Conservation (phyloP, 2,888 invertebrate genomes). For the Melikaiella ostensackeni region DNA sequence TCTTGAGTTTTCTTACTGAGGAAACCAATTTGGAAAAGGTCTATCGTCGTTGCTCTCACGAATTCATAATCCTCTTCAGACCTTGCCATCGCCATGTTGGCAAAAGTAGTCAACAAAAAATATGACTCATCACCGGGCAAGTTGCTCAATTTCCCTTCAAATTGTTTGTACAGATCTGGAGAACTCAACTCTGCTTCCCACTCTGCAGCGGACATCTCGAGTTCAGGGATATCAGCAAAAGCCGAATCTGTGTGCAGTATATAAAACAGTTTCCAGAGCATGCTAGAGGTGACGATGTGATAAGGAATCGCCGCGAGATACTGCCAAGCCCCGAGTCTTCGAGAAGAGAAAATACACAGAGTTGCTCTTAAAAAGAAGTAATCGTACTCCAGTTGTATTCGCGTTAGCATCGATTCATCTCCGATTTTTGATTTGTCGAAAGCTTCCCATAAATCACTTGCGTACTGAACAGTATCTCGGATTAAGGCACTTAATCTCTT, state of each 20-base stretch:
- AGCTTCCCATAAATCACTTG: slow-evolving; percentile 84
- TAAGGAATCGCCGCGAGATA: slow-evolving; percentile 88
- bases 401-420: slow-evolving; percentile 78
- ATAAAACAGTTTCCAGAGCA: slow-evolving; percentile 84
- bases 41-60: slow-evolving; percentile 82
- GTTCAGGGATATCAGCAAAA: slow-evolving; percentile 67
- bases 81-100: slow-evolving; percentile 87
- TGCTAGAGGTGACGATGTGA: slow-evolving; percentile 79
- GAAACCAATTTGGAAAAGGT: slow-evolving; percentile 87
- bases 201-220: slow-evolving; percentile 66
- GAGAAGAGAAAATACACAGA: slow-evolving; percentile 84
- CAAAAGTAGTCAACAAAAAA: slow-evolving; percentile 87
- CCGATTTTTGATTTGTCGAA: slow-evolving; percentile 76
- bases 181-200: slow-evolving; percentile 78
- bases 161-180: slow-evolving; percentile 78
- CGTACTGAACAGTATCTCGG: slow-evolving; percentile 85
- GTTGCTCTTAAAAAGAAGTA: slow-evolving; percentile 85
- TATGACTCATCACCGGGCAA: slow-evolving; percentile 86
- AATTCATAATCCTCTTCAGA: slow-evolving; percentile 81
- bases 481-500: slow-evolving; percentile 84
- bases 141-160: slow-evolving; percentile 82
- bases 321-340: slow-evolving; percentile 88
- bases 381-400: slow-evolving; percentile 86
- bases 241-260: slow-evolving; percentile 80
- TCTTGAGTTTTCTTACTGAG: slow-evolving; percentile 84